These are phyloP conservation scores for Sarcoramphus papa DNA, from an alignment of 2,797 vertebrate genomes.

Conservation along the genomic window DNA sequence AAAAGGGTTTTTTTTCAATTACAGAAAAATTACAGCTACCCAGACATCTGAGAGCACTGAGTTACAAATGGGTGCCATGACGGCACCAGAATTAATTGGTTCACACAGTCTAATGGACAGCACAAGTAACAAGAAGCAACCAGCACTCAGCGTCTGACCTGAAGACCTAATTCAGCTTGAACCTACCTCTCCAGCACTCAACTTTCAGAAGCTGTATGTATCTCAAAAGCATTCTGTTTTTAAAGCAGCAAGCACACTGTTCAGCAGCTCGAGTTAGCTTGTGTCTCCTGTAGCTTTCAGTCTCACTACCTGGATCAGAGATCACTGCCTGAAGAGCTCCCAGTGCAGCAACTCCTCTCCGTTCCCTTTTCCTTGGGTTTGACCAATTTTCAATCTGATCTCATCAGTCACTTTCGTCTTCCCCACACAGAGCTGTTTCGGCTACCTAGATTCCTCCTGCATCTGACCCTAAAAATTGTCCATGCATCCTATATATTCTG, in stretches of 20 bases:
- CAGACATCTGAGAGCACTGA: not conserved
- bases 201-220: not conserved
- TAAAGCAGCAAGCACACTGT: not conserved
- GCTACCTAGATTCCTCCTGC: not conserved
- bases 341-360: not conserved
- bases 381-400: not conserved
- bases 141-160: not conserved
- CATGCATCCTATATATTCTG: not conserved
- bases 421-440: not conserved
- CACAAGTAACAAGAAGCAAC: not conserved
- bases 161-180: not conserved
- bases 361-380: not conserved
- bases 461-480: not conserved
- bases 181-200: not conserved
- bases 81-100: not conserved
- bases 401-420: not conserved
- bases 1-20: not conserved
- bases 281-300: not conserved
- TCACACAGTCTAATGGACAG: not conserved
- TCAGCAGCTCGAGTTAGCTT: not conserved
- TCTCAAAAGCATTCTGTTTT: not conserved
- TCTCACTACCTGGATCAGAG: not conserved
- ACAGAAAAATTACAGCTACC: not conserved
- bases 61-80: not conserved
- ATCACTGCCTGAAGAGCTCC: not conserved